Evolutionary conservation across 2,888 invertebrate species (phyloP).

Genomic region (Bugulina stolonifera): DNA sequence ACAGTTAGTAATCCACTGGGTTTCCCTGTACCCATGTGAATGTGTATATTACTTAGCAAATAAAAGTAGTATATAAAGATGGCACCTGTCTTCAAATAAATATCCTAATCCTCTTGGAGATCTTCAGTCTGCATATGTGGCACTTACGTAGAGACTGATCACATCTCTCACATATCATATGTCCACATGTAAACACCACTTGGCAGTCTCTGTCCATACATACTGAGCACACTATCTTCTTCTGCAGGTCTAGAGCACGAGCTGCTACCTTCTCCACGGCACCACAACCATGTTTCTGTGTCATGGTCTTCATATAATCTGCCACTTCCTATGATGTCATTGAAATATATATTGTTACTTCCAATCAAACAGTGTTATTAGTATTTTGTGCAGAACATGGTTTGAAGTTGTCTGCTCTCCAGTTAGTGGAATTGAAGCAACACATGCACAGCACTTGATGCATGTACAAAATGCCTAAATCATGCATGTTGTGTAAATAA

Average conservation of each 20-base stretch:
- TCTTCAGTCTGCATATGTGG: constrained; percentile 19
- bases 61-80: background rate
- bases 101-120: background rate
- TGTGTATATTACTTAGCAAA: background rate
- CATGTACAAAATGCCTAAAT: background rate
- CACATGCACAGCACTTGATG: background rate
- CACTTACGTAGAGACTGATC: background rate
- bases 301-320: constrained; percentile 10
- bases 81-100: background rate
- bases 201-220: constrained; percentile 21
- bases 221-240: constrained; percentile 15
- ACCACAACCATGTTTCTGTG: constrained; percentile 12
- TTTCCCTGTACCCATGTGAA: too few species aligned
- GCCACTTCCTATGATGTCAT: background rate
- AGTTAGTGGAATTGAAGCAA: too few species aligned
- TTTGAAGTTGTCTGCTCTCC: too few species aligned
- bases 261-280: constrained; percentile 1
- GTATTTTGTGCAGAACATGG: too few species aligned
- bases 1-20: too few species aligned
- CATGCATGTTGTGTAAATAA: background rate
- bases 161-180: constrained; percentile 22
- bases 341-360: too few species aligned
- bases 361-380: too few species aligned
- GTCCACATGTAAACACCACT: constrained; percentile 16
- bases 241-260: constrained; percentile 2